Evolutionary conservation across 1,140 invertebrate species (phyloP), one percentile per base, ranked within the genome.

Genomic region (Drosophila serrata): DNA sequence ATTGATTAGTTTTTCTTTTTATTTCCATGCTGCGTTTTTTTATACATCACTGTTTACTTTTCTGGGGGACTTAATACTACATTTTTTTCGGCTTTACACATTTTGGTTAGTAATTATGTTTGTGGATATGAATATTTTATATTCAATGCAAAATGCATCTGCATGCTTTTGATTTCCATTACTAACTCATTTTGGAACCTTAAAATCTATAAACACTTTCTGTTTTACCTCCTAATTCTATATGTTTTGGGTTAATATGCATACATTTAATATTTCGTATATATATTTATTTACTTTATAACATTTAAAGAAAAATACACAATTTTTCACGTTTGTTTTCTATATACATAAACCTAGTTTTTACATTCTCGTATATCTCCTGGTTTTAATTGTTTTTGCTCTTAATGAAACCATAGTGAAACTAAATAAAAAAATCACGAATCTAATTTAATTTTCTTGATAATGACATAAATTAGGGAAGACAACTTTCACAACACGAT

Each of bases 401-500:
- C 11, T 11, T n/a, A 86, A 35, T 63, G 61, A 79, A 70, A 59
- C 13, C n/a, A 58, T 46, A 42, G 31, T 15, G 11, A 45, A 67
- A 48, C 40, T 17, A 24, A 62, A 33, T 22, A 42, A 62, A 33
- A 17, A 42, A 40, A 64, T 17, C 1, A 31, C 29, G 37, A 35
- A 8, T 42, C 37, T 33, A 31, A 22, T 58, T 29, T 15, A 48
- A 43, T 35, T 51, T 22, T 17, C 8, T 60, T 19, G 37, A 22
- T 45, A 48, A 74, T 35, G 62, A 79, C 46, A 35, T 69, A 87
- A 87, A 82, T 80, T 63, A 87, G 80, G 82, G 84, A 87, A 87
- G 84, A 87, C 84, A 80, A 88, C 67, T 87, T 87, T 87, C 84
- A 87, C 84, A 87, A 87, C 84, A 87, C 84, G 68, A 80, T 87